phyloP scores from a whole-genome alignment of 2,113 vertebrate species.

The Solea senegalensis region DNA sequence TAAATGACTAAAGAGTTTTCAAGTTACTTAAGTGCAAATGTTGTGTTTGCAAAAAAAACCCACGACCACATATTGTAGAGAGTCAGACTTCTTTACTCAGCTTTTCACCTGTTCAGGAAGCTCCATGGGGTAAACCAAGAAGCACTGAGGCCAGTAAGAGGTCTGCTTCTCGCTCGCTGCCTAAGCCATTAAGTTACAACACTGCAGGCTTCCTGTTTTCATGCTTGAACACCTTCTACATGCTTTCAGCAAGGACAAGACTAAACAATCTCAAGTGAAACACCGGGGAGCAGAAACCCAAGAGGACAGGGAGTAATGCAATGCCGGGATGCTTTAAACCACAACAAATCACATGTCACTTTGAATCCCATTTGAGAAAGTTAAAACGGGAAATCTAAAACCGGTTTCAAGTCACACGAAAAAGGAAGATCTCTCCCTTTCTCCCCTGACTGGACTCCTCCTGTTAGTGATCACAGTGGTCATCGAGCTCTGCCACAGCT shows the following conservation, averaged over 20 bases:
- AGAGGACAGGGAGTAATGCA: slow-evolving; percentile 41
- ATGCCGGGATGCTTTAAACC: slow-evolving; percentile 25
- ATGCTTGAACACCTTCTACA: slow-evolving; percentile 66
- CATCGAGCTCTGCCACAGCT: slow-evolving; percentile 53
- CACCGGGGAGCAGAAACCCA: slow-evolving; percentile 47
- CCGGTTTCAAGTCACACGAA: slow-evolving; percentile 44
- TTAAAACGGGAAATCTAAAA: slow-evolving; percentile 49
- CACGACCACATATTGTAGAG: not conserved
- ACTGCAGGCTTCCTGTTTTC: slow-evolving; percentile 69
- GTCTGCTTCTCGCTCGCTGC: slow-evolving; percentile 41
- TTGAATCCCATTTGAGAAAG: slow-evolving; percentile 40
- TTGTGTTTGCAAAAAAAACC: not conserved
- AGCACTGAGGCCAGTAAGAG: slow-evolving; percentile 51
- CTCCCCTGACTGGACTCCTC: slow-evolving; percentile 17
- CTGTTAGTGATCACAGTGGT: slow-evolving; percentile 55
- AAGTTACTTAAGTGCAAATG: slow-evolving; percentile 28
- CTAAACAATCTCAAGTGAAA: slow-evolving; percentile 59
- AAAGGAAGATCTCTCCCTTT: slow-evolving; percentile 18
- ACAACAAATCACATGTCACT: slow-evolving; percentile 34
- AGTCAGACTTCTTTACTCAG: slow-evolving; percentile 9
- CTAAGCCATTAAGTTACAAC: slow-evolving; percentile 68
- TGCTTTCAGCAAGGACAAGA: slow-evolving; percentile 66
- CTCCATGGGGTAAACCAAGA: slow-evolving; percentile 46
- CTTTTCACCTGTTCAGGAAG: slow-evolving; percentile 54
- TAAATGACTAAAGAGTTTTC: slow-evolving; percentile 43